Evolutionary conservation across 2,888 invertebrate species (phyloP).

Genomic region (Aphidoletes aphidimyza): DNA sequence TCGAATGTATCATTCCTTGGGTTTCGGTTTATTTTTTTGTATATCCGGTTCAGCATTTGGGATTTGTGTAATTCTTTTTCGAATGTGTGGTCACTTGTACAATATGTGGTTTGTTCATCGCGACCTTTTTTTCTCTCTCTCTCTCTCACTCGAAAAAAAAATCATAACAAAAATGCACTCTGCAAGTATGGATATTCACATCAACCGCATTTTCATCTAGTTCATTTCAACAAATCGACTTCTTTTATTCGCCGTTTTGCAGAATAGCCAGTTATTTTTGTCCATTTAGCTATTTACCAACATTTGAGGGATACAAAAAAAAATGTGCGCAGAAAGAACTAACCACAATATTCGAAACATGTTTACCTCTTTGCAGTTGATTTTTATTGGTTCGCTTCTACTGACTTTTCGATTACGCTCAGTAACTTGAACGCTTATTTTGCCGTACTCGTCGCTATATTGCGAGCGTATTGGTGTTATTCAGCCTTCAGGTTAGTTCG

Average conservation of each 20-base stretch:
- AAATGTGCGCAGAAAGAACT: neutral
- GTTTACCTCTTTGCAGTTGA: no score
- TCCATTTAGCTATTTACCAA: no score
- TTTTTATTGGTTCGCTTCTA: no score
- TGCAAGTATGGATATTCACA: neutral
- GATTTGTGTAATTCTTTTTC: conserved; percentile 34
- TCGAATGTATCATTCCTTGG: conserved; percentile 2
- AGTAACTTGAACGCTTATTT: no score
- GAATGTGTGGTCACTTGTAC: conserved; percentile 34
- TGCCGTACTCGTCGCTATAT: no score
- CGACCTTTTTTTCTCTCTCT: neutral
- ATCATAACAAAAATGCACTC: neutral
- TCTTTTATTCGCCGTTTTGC: no score
- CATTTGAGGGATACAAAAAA: neutral
- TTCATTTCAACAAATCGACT: neutral
- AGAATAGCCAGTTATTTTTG: no score
- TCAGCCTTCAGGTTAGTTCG: no score
- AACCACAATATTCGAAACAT: neutral
- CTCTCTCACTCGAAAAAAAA: no score
- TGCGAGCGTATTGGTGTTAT: no score
- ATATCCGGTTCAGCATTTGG: neutral
- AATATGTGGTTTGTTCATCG: conserved; percentile 23
- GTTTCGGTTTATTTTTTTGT: neutral
- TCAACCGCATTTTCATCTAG: neutral
- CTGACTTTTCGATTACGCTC: no score